Conservation (phyloP, 2,797 vertebrate species). For the Sardinella longiceps region DNA sequence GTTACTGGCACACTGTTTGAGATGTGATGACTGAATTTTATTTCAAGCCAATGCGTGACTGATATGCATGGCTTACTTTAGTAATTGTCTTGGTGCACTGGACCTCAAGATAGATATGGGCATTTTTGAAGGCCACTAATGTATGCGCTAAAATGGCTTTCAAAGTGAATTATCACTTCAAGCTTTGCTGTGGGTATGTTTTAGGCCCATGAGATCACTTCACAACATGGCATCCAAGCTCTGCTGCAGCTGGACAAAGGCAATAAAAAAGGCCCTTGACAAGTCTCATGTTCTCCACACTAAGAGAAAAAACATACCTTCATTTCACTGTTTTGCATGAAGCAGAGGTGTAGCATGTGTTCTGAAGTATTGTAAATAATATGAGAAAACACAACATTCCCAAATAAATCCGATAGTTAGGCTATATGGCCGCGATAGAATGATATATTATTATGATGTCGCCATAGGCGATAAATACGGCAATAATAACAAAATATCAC, state of each 20-base stretch:
- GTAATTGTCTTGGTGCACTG: conserved; percentile 84
- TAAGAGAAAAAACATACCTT: background rate
- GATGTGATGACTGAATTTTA: conserved; percentile 63
- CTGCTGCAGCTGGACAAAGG: conserved; percentile 32
- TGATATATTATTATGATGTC: background rate
- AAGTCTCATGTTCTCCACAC: background rate
- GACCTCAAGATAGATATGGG: conserved; percentile 76
- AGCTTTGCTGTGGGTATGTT: conserved; percentile 60
- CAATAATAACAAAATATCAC: background rate
- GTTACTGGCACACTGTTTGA: conserved; percentile 61
- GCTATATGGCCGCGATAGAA: background rate
- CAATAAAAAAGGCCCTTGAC: background rate
- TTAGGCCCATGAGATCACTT: conserved; percentile 60
- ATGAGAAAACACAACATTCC: background rate
- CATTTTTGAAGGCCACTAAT: conserved; percentile 73
- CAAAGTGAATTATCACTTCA: conserved; percentile 77
- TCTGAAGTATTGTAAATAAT: background rate
- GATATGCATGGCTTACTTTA: conserved; percentile 82
- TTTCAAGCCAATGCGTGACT: conserved; percentile 73
- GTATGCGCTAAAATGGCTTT: conserved; percentile 76
- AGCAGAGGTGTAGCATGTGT: background rate
- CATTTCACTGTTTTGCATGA: background rate
- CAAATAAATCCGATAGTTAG: background rate
- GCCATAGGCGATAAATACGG: background rate
- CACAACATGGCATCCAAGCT: conserved; percentile 57